Conservation (phyloP, 1,140 invertebrate genomes). For the Thaumatotibia leucotreta region DNA sequence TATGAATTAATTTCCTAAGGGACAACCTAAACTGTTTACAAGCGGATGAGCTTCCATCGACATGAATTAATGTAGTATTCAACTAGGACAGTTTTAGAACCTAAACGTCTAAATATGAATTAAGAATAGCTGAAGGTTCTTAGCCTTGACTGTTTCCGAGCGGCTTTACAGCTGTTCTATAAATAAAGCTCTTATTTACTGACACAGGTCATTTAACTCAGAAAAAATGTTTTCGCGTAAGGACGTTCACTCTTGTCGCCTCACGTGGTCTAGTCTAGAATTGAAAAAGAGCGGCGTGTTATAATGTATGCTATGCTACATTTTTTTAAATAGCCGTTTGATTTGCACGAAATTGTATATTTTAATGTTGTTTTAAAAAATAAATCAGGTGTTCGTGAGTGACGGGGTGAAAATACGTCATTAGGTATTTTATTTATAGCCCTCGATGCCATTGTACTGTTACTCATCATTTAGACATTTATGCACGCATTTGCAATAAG, state of each 20-base stretch:
- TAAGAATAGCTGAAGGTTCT: not conserved
- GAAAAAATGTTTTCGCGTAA: conserved; percentile 8
- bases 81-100: not conserved
- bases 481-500: not conserved
- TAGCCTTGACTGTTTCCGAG: not conserved
- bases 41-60: no score
- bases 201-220: conserved; percentile 7
- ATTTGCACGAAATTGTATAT: no score
- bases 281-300: not conserved
- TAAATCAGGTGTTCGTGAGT: no score
- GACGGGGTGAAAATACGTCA: not conserved
- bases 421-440: conserved; percentile 15
- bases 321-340: no score
- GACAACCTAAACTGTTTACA: no score
- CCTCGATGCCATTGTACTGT: conserved; percentile 6
- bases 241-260: not conserved
- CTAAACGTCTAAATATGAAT: not conserved
- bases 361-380: no score
- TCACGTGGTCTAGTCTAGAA: not conserved
- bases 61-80: no score
- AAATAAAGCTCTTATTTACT: conserved; percentile 6
- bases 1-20: no score
- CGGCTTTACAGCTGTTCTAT: conserved; percentile 5
- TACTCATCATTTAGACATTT: not conserved
- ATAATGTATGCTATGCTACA: not conserved